Base-by-base conservation (phyloP, 64 coral and sea anemone species). In the Anthopleura sola region DNA sequence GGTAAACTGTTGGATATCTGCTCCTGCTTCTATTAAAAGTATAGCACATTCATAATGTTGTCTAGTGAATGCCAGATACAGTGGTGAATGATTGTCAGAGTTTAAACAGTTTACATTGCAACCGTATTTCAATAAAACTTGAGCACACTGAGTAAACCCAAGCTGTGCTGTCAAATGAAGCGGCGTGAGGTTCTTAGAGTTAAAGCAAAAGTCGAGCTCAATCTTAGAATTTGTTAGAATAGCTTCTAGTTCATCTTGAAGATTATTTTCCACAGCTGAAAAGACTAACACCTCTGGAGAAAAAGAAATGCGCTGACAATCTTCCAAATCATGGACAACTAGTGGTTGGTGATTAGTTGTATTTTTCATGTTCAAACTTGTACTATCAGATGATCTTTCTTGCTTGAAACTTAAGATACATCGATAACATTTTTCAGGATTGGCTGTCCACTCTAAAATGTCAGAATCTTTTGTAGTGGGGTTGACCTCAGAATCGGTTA, bases 41-140 rank as follows among this genome's bases (percentile, higher is more conserved):
- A 79, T 18, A 44, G 37, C 76, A 44, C 76, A 79, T 48, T 79
- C 76, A 79, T 44, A 79, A n/a, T 79, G 76, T 11, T 79, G 76
- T 37, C 76, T 18, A 23, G 36, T n/a, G 44, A 79, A 79, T 9
- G 76, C 76, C 44, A 44, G 47, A 48, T 79, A 79, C 38, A 79
- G 18, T 9, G 76, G 76, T 48, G 76, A 79, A 44, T 46, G 76
- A 3, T 33, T 48, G 14, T 48, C 24, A 2, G 36, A 44, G 76
- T 44, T 48, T 79, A 79, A 79, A 46, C 37, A 79, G 31, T 79
- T 38, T 44, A 79, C 76, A 79, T 79, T 79, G 15, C 38, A 38
- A 18, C 76, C 76, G 24, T 79, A 7, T 38, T 48, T 38, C 18
- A 79, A 48, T 18, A 79, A 48, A 48, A 79, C 76, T 79, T 44